Percentiles rank a stretch among this genome's conserved stretches.
Conservation (phyloP, 2,888 invertebrate species). For the Agrotis clavis region DNA sequence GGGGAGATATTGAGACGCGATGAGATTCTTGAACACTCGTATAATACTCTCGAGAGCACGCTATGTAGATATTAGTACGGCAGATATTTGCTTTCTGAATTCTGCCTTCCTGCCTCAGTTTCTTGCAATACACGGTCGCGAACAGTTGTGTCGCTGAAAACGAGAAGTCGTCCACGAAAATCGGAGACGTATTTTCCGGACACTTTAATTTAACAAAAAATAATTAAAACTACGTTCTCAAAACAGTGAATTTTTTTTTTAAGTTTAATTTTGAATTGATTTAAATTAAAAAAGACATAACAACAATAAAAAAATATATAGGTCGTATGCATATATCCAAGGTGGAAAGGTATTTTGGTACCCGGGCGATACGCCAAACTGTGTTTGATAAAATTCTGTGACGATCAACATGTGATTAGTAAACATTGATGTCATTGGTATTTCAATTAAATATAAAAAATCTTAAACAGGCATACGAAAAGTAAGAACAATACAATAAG, state of each 20-base stretch:
- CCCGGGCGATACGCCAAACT: slow-evolving; percentile 83
- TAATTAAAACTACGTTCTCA: background rate
- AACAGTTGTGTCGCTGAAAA: slow-evolving; percentile 53
- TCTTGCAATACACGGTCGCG: slow-evolving; percentile 60
- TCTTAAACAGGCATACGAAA: background rate
- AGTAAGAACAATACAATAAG: background rate
- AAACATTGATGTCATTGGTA: slow-evolving; percentile 67
- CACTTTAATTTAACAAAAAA: background rate
- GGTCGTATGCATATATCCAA: slow-evolving; percentile 72
- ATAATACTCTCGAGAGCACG: slow-evolving; percentile 61
- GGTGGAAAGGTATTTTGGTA: slow-evolving; percentile 84
- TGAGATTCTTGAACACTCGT: slow-evolving; percentile 66
- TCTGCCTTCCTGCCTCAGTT: slow-evolving; percentile 69
- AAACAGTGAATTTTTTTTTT: background rate
- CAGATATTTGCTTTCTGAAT: slow-evolving; percentile 61
- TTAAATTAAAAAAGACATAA: slow-evolving; percentile 7
- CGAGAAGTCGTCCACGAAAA: slow-evolving; percentile 39
- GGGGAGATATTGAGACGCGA: slow-evolving; percentile 68
- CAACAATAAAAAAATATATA: slow-evolving; percentile 57
- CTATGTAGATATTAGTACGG: slow-evolving; percentile 57
- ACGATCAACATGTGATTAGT: slow-evolving; percentile 68
- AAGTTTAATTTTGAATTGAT: background rate
- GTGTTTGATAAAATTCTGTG: slow-evolving; percentile 68
- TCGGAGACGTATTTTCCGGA: slow-evolving; percentile 19
- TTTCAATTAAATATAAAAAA: slow-evolving; percentile 15